phyloP scores from a whole-genome alignment of 2,113 vertebrate species.

The Zingel zingel region DNA sequence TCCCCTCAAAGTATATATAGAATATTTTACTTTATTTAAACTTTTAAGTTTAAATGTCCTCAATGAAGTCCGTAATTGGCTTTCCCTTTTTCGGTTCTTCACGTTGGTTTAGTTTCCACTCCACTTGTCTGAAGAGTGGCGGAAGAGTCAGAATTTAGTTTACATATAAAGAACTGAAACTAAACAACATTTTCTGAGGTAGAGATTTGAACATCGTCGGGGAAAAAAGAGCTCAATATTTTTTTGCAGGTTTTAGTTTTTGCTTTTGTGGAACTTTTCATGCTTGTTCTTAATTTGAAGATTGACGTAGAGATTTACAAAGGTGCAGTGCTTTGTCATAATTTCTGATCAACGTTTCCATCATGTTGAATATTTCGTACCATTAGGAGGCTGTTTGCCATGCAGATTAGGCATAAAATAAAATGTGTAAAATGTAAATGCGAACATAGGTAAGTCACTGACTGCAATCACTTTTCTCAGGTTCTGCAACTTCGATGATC shows the following conservation, averaged over 20 bases:
- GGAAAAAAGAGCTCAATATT: neutral
- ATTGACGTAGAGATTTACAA: slow-evolving; percentile 11
- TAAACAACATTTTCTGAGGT: neutral
- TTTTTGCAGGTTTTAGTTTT: slow-evolving; percentile 27
- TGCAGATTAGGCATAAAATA: slow-evolving; percentile 23
- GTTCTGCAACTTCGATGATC: slow-evolving; percentile 28
- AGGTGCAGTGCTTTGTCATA: slow-evolving; percentile 22
- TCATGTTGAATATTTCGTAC: slow-evolving; percentile 7
- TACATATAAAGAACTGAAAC: slow-evolving; percentile 19
- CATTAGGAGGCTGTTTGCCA: slow-evolving; percentile 8
- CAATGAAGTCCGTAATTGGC: neutral
- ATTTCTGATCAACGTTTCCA: slow-evolving; percentile 2
- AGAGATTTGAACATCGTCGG: neutral
- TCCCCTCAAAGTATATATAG: neutral
- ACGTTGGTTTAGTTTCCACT: neutral
- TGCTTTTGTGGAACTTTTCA: slow-evolving; percentile 14
- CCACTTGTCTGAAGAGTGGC: slow-evolving; percentile 1
- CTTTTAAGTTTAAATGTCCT: neutral
- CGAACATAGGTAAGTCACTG: slow-evolving; percentile 36
- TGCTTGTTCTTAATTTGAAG: slow-evolving; percentile 15
- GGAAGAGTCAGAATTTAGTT: neutral
- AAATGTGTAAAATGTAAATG: slow-evolving; percentile 21
- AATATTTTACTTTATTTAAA: slow-evolving; percentile 13
- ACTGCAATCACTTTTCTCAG: slow-evolving; percentile 58
- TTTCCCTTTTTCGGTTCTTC: neutral